Evolutionary conservation across 2,797 vertebrate species (phyloP).

Genomic region (Streptopelia turtur): DNA sequence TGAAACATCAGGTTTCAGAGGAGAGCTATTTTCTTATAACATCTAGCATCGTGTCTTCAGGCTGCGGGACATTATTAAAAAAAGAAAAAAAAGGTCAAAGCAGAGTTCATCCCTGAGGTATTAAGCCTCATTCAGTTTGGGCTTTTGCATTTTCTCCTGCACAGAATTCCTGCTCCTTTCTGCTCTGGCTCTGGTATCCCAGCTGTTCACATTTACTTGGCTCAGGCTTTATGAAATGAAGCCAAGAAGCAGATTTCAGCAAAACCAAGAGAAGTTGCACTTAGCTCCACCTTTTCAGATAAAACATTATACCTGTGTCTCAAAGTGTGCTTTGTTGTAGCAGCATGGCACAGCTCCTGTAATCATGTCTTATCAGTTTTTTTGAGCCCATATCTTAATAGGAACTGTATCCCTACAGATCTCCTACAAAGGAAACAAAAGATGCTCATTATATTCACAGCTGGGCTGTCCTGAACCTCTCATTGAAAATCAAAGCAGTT

Average conservation of each 20-base stretch:
- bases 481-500: slow-evolving; percentile 29
- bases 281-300: not conserved
- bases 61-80: not conserved
- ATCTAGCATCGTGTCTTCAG: not conserved
- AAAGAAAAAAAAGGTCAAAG: not conserved
- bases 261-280: not conserved
- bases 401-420: not conserved
- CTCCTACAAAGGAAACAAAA: slow-evolving; percentile 30
- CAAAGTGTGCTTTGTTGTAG: not conserved
- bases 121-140: not conserved
- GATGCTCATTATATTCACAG: slow-evolving; percentile 23
- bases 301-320: not conserved
- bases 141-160: not conserved
- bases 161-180: not conserved
- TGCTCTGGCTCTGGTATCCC: not conserved
- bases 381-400: not conserved
- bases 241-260: not conserved
- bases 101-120: not conserved
- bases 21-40: not conserved
- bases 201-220: slow-evolving; percentile 31
- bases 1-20: slow-evolving; percentile 18
- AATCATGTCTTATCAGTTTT: not conserved
- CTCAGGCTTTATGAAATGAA: not conserved
- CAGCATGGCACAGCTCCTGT: not conserved
- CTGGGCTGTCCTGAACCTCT: not conserved